Conservation (phyloP, 2,888 invertebrate genomes). For the Dione vanillae region DNA sequence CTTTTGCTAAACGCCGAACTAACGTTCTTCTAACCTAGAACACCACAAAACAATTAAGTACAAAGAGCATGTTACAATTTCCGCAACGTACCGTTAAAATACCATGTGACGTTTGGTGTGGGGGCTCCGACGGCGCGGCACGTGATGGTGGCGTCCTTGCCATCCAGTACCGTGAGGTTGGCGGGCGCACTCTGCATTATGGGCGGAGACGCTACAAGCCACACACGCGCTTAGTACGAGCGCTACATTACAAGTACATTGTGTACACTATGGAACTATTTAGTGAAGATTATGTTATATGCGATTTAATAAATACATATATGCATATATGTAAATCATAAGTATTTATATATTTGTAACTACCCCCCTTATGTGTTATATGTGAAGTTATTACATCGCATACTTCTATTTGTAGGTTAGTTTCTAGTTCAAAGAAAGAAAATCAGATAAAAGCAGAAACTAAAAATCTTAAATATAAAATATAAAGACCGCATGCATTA, state of each 20-base stretch:
- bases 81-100: conserved; percentile 90
- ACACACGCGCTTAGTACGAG: conserved; percentile 71
- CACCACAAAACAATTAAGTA: not conserved
- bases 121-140: conserved; percentile 97
- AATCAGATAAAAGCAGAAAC: not conserved
- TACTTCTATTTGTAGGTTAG: conserved; percentile 8
- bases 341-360: not conserved
- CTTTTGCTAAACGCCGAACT: not conserved
- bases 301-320: conserved; percentile 36
- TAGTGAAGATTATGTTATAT: conserved; percentile 25
- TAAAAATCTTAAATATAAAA: not conserved
- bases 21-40: not conserved
- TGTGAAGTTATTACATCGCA: conserved; percentile 8
- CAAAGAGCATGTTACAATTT: not conserved
- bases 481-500: conserved; percentile 19
- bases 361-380: not conserved
- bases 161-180: conserved; percentile 95
- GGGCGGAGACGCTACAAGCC: conserved; percentile 92
- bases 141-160: conserved; percentile 94
- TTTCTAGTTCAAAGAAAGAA: not conserved
- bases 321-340: no score
- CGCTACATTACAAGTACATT: conserved; percentile 49
- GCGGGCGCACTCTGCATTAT: conserved; percentile 92
- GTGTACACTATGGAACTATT: conserved; percentile 33
- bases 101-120: conserved; percentile 95